Base-by-base conservation (phyloP, 2,888 invertebrate genomes). In the Dynastes maya region DNA sequence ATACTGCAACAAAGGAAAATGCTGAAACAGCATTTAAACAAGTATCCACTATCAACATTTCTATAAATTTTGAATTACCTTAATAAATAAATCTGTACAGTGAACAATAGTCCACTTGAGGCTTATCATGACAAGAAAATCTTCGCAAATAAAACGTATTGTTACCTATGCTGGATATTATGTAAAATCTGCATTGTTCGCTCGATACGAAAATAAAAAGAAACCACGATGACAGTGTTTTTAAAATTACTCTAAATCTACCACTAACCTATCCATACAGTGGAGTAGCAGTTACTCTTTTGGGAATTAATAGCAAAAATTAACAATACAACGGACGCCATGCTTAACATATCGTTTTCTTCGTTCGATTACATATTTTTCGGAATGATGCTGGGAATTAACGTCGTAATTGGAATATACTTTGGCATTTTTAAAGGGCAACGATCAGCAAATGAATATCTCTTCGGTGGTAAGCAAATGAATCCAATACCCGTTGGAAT, bases 391-490 rank as follows among this genome's bases (percentile, higher is more conserved):
- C 84, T 92, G 78, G 85, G 85, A 0, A 80, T 91, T 51, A 92
- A 92, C 51, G 89, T 90, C 4, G 82, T 89, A 4, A 91, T 92
- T 77, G 92, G 92, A 1, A 85, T 92, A 45, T 92, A 91, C 86
- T 92, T 91, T 84, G 92, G 92, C 13, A 90, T 89, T 80, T 88
- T 89, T 11, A 89, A 89, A 76, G 91, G 91, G 80, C 91, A 91
- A 84, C 90, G 91, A 79, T 92, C 92, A 0, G 92, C 93, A 0
- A 88, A 90, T 16, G 94, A 94, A 72, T 94, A 94, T 86, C 86
- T 95, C 58, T 91, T 94, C 87, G 95, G 94, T 40, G 93, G 92
- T 13, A 92, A 93, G 86, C 91, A 91, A 83, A 94, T 95, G 94
- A 91, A 91, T 2, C 91, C 92, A 63, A 63, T 37, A 22, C 22